phyloP scores from a whole-genome alignment of 2,113 vertebrate species.

The Thamnophis sirtalis region DNA sequence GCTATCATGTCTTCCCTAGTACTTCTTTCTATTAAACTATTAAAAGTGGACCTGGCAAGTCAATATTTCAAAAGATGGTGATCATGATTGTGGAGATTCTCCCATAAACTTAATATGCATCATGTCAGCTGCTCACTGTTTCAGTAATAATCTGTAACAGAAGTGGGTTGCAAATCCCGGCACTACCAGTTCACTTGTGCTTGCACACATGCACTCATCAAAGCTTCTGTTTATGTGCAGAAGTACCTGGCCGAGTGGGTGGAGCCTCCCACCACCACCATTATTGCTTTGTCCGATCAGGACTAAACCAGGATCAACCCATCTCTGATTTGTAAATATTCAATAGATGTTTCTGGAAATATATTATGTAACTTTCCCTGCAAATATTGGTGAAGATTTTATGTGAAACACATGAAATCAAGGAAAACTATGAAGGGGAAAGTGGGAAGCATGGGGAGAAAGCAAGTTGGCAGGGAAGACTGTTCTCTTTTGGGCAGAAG shows the following conservation, averaged over 20 bases:
- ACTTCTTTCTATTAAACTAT: too few relatives aligned
- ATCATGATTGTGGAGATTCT: slow-evolving; percentile 13
- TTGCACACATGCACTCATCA: too few relatives aligned
- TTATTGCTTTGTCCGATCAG: too few relatives aligned
- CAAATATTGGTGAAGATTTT: not conserved
- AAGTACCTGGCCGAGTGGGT: too few relatives aligned
- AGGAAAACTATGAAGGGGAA: not conserved
- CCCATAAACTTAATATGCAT: slow-evolving; percentile 18
- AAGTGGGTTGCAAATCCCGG: too few relatives aligned
- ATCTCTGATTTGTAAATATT: too few relatives aligned
- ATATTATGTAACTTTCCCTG: not conserved
- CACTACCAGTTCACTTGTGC: too few relatives aligned
- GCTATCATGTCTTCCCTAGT: too few relatives aligned
- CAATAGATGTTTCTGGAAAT: not conserved
- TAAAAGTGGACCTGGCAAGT: slow-evolving; percentile 39
- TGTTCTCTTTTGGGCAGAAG: not conserved
- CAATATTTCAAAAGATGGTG: not conserved
- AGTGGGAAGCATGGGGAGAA: not conserved
- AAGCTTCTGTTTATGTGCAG: too few relatives aligned
- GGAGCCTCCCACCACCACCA: too few relatives aligned
- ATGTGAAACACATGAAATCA: not conserved
- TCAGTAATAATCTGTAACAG: not conserved
- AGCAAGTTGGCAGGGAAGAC: not conserved
- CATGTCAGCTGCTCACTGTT: slow-evolving; percentile 33
- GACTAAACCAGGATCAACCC: too few relatives aligned